These are phyloP conservation scores for Pelvicachromis taeniatus DNA, from an alignment of 2,113 vertebrate species.

Conservation along the genomic window DNA sequence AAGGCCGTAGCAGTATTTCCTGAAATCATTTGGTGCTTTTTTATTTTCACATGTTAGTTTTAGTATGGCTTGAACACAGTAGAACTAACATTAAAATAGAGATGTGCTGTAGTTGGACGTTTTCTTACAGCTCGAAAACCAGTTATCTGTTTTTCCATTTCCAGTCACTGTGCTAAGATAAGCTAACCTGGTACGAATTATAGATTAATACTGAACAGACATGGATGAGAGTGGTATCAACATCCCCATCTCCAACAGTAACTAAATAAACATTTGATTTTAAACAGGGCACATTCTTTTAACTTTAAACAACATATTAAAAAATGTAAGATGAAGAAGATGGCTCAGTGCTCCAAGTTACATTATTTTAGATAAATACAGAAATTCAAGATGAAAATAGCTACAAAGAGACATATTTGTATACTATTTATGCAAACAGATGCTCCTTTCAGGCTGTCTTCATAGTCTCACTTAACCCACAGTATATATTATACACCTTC, in stretches of 20 bases:
- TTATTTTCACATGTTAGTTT: not conserved
- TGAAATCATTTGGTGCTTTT: not conserved
- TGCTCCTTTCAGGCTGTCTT: slow-evolving; percentile 40
- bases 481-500: not conserved
- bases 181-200: not conserved
- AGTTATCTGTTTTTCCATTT: not conserved
- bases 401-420: not conserved
- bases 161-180: not conserved
- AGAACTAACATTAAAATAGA: not conserved
- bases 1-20: not conserved
- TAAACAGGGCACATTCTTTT: not conserved
- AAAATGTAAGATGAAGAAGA: not conserved
- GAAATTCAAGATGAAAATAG: not conserved
- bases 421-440: slow-evolving; percentile 38
- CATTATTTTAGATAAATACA: not conserved
- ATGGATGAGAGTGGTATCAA: not conserved
- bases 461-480: slow-evolving; percentile 1
- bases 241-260: not conserved
- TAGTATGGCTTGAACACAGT: not conserved
- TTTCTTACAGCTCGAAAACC: not conserved
- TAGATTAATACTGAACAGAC: not conserved
- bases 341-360: not conserved
- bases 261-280: not conserved
- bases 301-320: not conserved
- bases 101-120: not conserved